Conservation (phyloP, 2,113 vertebrate species). For the Perognathus longimembris region DNA sequence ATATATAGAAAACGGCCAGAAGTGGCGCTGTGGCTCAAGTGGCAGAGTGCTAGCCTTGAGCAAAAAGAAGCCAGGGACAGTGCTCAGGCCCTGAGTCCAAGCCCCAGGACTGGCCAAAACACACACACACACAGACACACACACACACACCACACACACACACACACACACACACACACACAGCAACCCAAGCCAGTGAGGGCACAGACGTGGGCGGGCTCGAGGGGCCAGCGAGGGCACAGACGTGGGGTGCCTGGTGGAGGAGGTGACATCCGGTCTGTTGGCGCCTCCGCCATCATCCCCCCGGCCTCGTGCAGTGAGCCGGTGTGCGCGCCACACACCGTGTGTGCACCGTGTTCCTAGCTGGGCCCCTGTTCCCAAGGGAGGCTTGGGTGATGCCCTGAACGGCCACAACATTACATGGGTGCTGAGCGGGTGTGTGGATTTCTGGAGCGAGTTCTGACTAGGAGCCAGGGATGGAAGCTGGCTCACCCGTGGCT, state of each 20-base stretch:
- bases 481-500: not conserved
- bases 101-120: too few species aligned
- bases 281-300: not conserved
- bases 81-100: too few species aligned
- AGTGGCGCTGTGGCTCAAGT: too few species aligned
- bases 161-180: too few species aligned
- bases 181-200: too few species aligned
- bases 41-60: too few species aligned
- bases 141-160: too few species aligned
- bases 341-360: fast-evolving
- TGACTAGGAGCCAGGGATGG: not conserved
- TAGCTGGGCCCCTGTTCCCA: not conserved
- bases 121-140: too few species aligned
- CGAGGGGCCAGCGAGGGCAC: fast-evolving
- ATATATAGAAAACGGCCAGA: too few species aligned
- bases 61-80: too few species aligned
- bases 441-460: not conserved
- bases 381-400: not conserved
- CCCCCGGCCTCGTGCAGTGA: not conserved
- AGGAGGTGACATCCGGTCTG: not conserved
- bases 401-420: not conserved
- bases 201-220: fast-evolving
- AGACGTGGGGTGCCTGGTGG: fast-evolving
- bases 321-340: not conserved
- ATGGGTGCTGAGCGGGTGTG: too few species aligned